Evolutionary conservation across 2,113 vertebrate species (phyloP).

Genomic region (Vombatus ursinus): DNA sequence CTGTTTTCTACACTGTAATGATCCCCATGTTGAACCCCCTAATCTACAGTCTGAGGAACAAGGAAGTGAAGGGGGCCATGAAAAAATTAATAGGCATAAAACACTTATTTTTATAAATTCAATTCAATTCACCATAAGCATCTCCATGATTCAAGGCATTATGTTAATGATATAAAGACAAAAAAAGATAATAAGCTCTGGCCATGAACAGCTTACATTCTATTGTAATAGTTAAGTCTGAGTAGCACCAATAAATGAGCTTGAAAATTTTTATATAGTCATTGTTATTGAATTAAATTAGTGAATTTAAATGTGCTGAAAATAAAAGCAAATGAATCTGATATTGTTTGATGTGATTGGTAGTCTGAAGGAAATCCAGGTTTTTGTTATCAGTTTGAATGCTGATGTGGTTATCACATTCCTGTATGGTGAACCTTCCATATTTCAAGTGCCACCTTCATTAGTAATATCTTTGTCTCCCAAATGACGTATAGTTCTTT

Average conservation of each 20-base stretch:
- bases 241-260: neutral
- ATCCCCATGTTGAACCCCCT: conserved; percentile 43
- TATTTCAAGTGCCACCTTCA: neutral
- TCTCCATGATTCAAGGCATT: too few relatives aligned
- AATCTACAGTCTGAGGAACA: conserved; percentile 49
- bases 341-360: neutral
- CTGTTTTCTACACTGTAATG: conserved; percentile 44
- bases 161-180: neutral
- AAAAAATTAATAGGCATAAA: neutral
- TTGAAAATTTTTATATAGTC: neutral
- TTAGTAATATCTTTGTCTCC: too few relatives aligned
- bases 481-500: too few relatives aligned
- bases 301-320: neutral
- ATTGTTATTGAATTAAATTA: neutral
- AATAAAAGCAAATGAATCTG: neutral
- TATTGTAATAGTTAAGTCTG: neutral
- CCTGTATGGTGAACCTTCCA: neutral
- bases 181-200: neutral
- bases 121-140: neutral
- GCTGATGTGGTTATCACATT: neutral
- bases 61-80: conserved; percentile 14
- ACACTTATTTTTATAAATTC: neutral
- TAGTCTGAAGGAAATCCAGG: neutral
- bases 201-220: neutral
- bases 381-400: neutral